Conservation (phyloP, 37 sponge, comb jelly and placozoan species). For the Crambe crambe region DNA sequence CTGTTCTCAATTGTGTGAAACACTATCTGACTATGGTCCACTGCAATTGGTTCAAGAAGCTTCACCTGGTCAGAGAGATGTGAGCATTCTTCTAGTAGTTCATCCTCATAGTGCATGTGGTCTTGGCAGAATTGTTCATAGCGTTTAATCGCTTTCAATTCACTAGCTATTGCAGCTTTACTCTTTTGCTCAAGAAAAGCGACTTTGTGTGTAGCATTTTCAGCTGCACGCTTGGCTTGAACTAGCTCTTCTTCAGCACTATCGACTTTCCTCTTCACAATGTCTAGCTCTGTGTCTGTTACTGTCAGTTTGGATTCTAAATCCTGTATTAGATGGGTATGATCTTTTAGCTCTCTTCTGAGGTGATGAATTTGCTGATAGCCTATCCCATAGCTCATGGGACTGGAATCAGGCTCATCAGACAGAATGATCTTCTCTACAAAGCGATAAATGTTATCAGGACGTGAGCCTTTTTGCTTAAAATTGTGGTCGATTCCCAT, state of each 20-base stretch:
- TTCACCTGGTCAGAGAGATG: too few species aligned
- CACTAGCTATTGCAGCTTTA: constrained; percentile 16
- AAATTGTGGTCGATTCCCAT: too few species aligned
- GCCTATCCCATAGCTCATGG: constrained; percentile 18
- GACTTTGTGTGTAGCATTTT: constrained; percentile 15
- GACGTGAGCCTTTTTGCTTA: too few species aligned
- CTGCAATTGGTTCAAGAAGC: too few species aligned
- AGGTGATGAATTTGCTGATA: constrained; percentile 22
- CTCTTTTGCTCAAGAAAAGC: constrained; percentile 12
- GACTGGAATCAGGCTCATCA: too few species aligned
- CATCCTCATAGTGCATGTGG: constrained; percentile 20
- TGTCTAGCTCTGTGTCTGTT: constrained; percentile 12
- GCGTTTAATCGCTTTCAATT: constrained; percentile 16
- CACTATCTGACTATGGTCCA: too few species aligned
- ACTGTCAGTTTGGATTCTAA: constrained; percentile 28
- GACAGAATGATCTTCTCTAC: too few species aligned
- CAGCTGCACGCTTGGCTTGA: constrained; percentile 16
- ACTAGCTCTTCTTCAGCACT: constrained; percentile 2
- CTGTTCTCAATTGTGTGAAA: too few species aligned
- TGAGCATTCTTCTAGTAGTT: too few species aligned
- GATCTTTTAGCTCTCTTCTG: constrained; percentile 15
- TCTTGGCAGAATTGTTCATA: constrained; percentile 26
- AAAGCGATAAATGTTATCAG: too few species aligned
- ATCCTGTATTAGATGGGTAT: constrained; percentile 5
- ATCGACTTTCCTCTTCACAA: constrained; percentile 11